Evolutionary conservation across 1,140 invertebrate genomes (phyloP).

Genomic region (Sesamia nonagrioides): DNA sequence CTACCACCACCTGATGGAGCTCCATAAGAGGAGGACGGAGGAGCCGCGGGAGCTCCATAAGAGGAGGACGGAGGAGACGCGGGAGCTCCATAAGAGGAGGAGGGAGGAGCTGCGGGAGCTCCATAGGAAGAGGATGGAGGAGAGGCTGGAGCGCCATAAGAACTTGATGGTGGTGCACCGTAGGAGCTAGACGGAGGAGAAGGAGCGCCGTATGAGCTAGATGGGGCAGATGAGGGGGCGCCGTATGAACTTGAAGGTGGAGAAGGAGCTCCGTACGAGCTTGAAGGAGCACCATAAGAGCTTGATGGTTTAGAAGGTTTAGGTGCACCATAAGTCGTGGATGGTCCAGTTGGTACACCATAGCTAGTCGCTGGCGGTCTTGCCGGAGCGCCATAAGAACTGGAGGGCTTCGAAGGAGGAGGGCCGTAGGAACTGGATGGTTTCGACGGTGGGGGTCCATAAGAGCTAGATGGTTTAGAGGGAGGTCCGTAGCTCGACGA

Average conservation of each 20-base stretch:
- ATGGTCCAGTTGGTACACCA: constrained; percentile 82
- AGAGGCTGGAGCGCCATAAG: constrained; percentile 70
- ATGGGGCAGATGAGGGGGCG: constrained; percentile 72
- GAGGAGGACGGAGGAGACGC: constrained; percentile 63
- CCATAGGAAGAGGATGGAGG: constrained; percentile 68
- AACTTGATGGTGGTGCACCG: constrained; percentile 68
- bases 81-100: constrained; percentile 84
- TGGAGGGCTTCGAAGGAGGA: constrained; percentile 71
- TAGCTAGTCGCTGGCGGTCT: constrained; percentile 83
- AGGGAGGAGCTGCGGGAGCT: constrained; percentile 70
- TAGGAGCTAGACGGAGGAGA: constrained; percentile 66
- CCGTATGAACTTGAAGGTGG: constrained; percentile 68
- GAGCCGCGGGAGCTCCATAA: constrained; percentile 84
- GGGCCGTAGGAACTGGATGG: constrained; percentile 66
- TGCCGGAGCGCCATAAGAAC: constrained; percentile 85
- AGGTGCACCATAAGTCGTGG: constrained; percentile 74
- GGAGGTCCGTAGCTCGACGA: constrained; percentile 82
- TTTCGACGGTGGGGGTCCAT: constrained; percentile 63
- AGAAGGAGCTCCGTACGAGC: constrained; percentile 74
- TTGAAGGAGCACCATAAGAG: constrained; percentile 73
- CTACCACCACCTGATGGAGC: constrained; percentile 63
- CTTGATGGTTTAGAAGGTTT: constrained; percentile 76
- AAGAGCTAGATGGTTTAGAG: constrained; percentile 78
- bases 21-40: no score
- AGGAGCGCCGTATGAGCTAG: constrained; percentile 71